Base-by-base conservation (phyloP, 2,797 vertebrate species). In the Delichon dasypus region DNA sequence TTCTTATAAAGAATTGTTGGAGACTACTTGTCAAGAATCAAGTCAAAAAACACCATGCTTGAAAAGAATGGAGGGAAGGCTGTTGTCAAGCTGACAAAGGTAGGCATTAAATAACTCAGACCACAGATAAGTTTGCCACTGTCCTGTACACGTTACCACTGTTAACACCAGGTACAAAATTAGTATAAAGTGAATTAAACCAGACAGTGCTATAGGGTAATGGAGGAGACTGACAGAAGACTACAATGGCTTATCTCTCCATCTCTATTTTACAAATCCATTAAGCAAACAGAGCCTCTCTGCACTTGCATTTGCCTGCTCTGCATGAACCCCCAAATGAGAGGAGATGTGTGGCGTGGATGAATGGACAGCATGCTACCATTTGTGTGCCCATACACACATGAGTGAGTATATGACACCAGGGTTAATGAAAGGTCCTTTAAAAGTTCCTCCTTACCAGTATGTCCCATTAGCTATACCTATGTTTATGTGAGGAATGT, bases 11-110 rank as follows among this genome's bases (percentile, higher is more conserved):
- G n/a, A 75, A 50, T 81, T 68, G 45, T 27, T 40, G 32, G 70
- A 77, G 65, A 57, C 25, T 61, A 11, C 53, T 61, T 50, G 51
- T 60, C 30, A 65, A 85, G 38, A 85, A 95, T 53, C 23, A 26
- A 74, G 11, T 2, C 0, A 18, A 70, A 90, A 77, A 55, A 0
- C 13, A 60, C 17, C 2, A 6, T 23, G 21, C 44, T 74, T 78
- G 67, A 47, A 85, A 87, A 76, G 64, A 86, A 76, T 25, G 38
- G 32, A 67, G 32, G 79, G 54, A 68, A n/a, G 27, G 16, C 6
- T 68, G 19, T 57, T 79, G 38, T 65, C 47, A 84, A 45, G 27
- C 44, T 84, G 62, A 40, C 44, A 70, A 48, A 80, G 25, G 22
- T 32, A 32, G 2, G 21, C 36, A 58, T 61, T 82, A 80, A 68